A percentile compares a stretch with the other conserved stretches of the same genome.
phyloP scores from a whole-genome alignment of 2,797 vertebrate genomes.

The Pristis pectinata region DNA sequence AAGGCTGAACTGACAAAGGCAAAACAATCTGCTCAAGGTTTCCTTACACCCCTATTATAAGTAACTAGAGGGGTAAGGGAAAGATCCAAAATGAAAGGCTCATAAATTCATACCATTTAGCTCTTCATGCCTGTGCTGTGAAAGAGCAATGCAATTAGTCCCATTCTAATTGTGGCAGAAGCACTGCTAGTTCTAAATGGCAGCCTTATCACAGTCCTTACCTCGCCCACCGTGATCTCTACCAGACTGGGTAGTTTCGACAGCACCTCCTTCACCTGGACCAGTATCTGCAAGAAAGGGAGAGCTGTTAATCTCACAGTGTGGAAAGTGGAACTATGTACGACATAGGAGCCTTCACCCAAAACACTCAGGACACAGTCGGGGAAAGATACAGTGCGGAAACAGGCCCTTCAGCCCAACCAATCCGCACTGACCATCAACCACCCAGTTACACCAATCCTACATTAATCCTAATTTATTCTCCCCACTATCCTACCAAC shows the following conservation, averaged over 20 bases:
- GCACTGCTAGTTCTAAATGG: background rate
- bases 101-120: background rate
- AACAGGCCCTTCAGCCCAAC: no score
- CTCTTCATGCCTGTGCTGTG: background rate
- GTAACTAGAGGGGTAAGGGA: background rate
- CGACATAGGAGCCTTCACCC: background rate
- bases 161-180: background rate
- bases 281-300: conserved; percentile 71
- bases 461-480: no score
- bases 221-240: conserved; percentile 81
- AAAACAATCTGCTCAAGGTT: background rate
- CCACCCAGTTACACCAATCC: no score
- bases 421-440: no score
- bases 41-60: background rate
- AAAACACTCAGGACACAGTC: background rate
- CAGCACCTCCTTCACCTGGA: conserved; percentile 85
- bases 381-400: no score
- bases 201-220: conserved; percentile 46
- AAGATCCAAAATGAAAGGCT: background rate
- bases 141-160: background rate
- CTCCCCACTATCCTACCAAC: no score
- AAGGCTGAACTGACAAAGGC: background rate
- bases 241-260: conserved; percentile 84
- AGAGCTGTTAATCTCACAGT: background rate
- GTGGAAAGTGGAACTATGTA: background rate